phyloP scores from a whole-genome alignment of 2,113 vertebrate genomes.

The Plecotus auritus region DNA sequence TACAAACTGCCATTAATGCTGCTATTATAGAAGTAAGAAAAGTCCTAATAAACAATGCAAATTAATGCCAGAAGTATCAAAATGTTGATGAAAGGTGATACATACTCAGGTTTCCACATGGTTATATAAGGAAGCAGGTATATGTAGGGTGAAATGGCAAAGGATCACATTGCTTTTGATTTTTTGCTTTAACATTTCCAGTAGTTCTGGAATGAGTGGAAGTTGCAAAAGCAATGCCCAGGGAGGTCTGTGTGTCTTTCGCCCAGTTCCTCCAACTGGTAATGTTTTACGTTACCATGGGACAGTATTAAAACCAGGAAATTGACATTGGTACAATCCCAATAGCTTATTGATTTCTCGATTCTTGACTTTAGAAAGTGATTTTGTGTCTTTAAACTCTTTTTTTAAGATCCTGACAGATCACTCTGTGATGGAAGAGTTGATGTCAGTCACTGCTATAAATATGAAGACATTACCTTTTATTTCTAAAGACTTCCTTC shows the following conservation, averaged over 20 bases:
- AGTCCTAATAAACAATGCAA: neutral
- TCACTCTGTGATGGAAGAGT: conserved; percentile 74
- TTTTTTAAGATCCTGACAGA: conserved; percentile 74
- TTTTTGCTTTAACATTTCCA: neutral
- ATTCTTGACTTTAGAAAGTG: neutral
- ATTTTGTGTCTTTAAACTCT: neutral
- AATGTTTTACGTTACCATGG: neutral
- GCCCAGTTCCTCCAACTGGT: neutral
- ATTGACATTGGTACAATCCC: neutral
- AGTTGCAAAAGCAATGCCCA: neutral
- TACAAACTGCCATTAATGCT: conserved; percentile 81
- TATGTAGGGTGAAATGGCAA: neutral
- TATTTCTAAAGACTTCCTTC: neutral
- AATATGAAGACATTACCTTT: conserved; percentile 68
- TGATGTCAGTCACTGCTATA: conserved; percentile 71
- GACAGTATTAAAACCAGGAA: neutral
- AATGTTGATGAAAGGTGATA: neutral
- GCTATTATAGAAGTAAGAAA: conserved; percentile 80
- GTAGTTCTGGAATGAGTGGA: neutral
- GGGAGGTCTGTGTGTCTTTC: neutral
- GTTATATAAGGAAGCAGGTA: neutral
- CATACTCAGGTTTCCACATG: neutral
- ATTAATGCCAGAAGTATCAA: neutral
- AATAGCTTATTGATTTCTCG: neutral
- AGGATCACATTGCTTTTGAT: neutral